Evolutionary conservation across 2,113 vertebrate genomes (phyloP).

Genomic region (Oryctolagus cuniculus): DNA sequence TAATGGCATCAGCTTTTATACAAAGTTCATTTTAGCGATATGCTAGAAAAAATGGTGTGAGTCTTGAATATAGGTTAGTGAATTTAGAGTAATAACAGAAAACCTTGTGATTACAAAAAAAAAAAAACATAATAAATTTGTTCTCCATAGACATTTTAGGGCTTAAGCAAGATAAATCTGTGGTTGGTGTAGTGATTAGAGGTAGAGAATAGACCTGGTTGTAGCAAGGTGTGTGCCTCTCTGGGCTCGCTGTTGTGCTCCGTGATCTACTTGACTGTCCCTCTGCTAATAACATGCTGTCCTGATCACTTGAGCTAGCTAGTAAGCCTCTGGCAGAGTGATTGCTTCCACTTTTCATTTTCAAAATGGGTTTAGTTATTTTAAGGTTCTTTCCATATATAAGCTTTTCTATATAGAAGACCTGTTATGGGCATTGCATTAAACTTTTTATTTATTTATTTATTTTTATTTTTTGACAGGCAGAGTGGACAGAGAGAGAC

Average conservation of each 20-base stretch:
- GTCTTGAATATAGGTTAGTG: background rate
- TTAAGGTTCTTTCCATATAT: background rate
- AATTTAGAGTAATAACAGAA: background rate
- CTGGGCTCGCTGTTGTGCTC: background rate
- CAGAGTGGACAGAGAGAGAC: too few species aligned
- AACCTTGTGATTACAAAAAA: background rate
- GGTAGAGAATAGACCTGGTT: background rate
- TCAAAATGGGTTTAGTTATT: slow-evolving; percentile 2
- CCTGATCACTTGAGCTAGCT: background rate
- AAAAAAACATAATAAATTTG: background rate
- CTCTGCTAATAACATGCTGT: background rate
- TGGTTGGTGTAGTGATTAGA: background rate
- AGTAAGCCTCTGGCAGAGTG: background rate
- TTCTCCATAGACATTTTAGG: slow-evolving; percentile 5
- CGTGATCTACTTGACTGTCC: background rate
- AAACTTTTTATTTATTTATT: too few species aligned
- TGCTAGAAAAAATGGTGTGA: background rate
- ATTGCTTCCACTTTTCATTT: background rate
- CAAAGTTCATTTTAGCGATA: background rate
- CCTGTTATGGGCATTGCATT: background rate
- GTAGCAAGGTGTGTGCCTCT: background rate
- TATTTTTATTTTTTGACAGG: too few species aligned
- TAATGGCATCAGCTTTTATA: background rate
- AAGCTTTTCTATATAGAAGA: background rate
- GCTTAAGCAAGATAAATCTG: background rate